These are phyloP conservation scores for Drosophila chauvacae DNA, from an alignment of 1,140 invertebrate genomes.

Conservation along the genomic window DNA sequence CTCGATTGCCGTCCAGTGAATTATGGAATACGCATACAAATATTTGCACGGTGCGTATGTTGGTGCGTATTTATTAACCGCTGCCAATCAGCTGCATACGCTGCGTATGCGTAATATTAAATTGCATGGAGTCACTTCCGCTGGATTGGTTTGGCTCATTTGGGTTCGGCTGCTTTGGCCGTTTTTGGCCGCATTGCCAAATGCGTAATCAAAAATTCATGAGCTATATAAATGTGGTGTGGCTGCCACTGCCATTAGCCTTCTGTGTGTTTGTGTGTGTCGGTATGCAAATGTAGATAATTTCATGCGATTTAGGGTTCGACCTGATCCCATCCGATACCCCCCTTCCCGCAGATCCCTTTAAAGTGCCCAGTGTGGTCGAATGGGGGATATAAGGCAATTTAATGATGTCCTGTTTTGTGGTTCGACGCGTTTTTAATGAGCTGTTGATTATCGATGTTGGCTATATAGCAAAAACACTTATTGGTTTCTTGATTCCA, in stretches of 20 bases:
- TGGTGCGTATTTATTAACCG: slow-evolving; percentile 62
- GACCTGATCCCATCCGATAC: slow-evolving; percentile 4
- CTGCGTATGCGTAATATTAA: slow-evolving; percentile 76
- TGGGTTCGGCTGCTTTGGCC: slow-evolving; percentile 24
- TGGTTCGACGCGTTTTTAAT: slow-evolving; percentile 59
- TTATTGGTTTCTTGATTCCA: not conserved
- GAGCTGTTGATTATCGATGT: slow-evolving; percentile 38
- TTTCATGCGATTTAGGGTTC: slow-evolving; percentile 59
- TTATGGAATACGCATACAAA: slow-evolving; percentile 45
- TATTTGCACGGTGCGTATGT: slow-evolving; percentile 29
- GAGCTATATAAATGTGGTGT: slow-evolving; percentile 62
- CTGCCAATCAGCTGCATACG: slow-evolving; percentile 69
- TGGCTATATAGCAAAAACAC: slow-evolving; percentile 1
- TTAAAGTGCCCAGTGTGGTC: slow-evolving; percentile 25
- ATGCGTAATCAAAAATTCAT: slow-evolving; percentile 81
- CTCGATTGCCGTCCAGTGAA: slow-evolving; percentile 45
- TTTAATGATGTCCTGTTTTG: slow-evolving; percentile 57
- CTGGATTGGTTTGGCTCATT: slow-evolving; percentile 58
- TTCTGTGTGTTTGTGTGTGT: slow-evolving; percentile 33
- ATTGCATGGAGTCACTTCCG: slow-evolving; percentile 69
- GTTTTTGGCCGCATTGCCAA: slow-evolving; percentile 72
- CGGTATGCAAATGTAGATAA: slow-evolving; percentile 60
- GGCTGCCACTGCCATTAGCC: slow-evolving; percentile 43
- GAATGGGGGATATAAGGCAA: slow-evolving; percentile 1
- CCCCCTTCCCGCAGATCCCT: slow-evolving; percentile 7